A percentile compares a stretch with the other conserved stretches of the same genome.
Conservation (phyloP, 23 tunicate species). For the Diplosoma virens region DNA sequence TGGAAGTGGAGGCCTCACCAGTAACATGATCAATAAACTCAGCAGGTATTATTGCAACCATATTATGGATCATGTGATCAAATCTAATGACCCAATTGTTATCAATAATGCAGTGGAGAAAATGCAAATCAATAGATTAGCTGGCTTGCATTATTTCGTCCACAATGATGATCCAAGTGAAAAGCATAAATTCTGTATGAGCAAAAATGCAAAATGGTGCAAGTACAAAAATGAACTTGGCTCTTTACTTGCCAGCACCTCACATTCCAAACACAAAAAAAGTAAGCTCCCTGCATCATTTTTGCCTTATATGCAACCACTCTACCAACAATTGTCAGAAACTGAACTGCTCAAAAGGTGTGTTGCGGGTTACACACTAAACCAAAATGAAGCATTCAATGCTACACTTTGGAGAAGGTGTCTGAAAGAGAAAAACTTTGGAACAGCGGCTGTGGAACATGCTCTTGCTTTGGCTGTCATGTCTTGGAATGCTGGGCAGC, state of each 20-base stretch:
- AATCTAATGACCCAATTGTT: not conserved
- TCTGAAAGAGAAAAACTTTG: slow-evolving; percentile 14
- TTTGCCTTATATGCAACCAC: not conserved
- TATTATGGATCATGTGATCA: not conserved
- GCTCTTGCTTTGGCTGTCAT: no score
- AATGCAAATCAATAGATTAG: no score
- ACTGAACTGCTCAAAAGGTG: not conserved
- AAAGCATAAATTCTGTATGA: slow-evolving; percentile 4
- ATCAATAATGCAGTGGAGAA: no score
- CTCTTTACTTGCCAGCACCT: not conserved
- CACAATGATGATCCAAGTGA: slow-evolving; percentile 2
- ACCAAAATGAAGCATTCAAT: slow-evolving; percentile 11
- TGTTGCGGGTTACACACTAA: slow-evolving; percentile 2
- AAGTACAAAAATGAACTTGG: not conserved
- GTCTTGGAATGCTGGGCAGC: no score
- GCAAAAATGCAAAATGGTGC: not conserved
- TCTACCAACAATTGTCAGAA: not conserved
- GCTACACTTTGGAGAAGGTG: not conserved
- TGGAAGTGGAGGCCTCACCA: slow-evolving; percentile 25
- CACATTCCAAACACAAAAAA: not conserved
- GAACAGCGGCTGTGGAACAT: not conserved
- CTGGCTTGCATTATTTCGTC: no score
- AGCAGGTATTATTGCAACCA: not conserved
- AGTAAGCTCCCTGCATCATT: not conserved
- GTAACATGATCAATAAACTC: not conserved